phyloP scores from a whole-genome alignment of 2,888 invertebrate genomes.

The Apodemia duryi region DNA sequence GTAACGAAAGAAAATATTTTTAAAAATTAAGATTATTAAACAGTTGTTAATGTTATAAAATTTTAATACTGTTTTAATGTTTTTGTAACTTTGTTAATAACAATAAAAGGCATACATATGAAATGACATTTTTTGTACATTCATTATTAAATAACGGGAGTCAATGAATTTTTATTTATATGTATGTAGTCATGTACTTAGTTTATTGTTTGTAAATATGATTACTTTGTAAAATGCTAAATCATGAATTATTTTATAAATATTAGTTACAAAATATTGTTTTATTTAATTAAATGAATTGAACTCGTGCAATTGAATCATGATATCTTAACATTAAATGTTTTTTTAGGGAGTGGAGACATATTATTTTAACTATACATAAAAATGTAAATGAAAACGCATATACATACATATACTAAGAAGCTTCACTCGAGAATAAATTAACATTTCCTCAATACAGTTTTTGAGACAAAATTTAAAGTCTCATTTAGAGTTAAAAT shows the following conservation, averaged over 20 bases:
- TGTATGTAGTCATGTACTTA: constrained; percentile 73
- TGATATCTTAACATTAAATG: no score
- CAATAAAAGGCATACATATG: constrained; percentile 12
- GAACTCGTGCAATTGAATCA: no score
- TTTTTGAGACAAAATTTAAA: no score
- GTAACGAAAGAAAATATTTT: constrained; percentile 9
- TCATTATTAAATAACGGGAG: constrained; percentile 62
- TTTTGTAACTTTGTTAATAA: constrained; percentile 13
- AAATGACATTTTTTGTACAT: constrained; percentile 48
- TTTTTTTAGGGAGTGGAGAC: no score
- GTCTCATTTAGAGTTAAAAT: no score
- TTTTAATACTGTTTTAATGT: constrained; percentile 20
- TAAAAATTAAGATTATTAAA: constrained; percentile 6
- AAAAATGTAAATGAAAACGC: no score
- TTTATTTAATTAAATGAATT: constrained; percentile 59
- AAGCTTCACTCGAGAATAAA: no score
- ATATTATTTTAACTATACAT: no score
- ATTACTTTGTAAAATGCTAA: constrained; percentile 76
- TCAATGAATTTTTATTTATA: constrained; percentile 73
- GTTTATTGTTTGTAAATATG: constrained; percentile 76
- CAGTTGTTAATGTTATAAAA: constrained; percentile 18
- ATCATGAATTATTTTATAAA: constrained; percentile 79
- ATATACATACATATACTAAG: no score
- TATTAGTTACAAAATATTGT: constrained; percentile 72
- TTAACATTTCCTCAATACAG: no score